Conservation (phyloP, 2,113 vertebrate genomes). For the Chamaetylas fuelleborni region DNA sequence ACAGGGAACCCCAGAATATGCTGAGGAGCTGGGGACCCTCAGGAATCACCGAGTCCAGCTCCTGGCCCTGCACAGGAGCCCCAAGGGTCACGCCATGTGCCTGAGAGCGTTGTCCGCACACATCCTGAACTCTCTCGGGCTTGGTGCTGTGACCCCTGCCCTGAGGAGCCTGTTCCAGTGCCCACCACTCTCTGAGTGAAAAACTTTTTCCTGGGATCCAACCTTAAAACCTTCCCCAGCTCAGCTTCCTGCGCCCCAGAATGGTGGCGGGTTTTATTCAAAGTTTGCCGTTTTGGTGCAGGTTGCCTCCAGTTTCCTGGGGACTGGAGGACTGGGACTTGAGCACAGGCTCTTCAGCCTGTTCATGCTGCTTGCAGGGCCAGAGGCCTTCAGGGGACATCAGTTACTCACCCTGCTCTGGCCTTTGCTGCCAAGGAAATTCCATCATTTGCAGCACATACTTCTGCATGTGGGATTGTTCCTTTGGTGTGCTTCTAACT, state of each 20-base stretch:
- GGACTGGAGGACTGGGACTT: fast-evolving
- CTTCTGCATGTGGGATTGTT: fast-evolving
- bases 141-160: background rate
- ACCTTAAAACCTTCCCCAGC: background rate
- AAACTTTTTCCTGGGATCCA: background rate
- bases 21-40: background rate
- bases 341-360: background rate
- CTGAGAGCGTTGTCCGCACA: fast-evolving
- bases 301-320: background rate
- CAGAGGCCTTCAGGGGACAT: fast-evolving
- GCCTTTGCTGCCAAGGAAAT: background rate
- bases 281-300: background rate
- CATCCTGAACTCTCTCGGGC: fast-evolving
- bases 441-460: fast-evolving
- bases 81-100: background rate
- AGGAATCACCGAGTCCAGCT: background rate
- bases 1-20: background rate
- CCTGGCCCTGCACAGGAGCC: background rate
- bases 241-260: background rate
- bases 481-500: background rate
- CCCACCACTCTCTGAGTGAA: too few relatives aligned
- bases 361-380: background rate
- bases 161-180: background rate
- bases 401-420: fast-evolving
- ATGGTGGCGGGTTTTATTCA: background rate